phyloP scores from a whole-genome alignment of 2,113 vertebrate species.

The Seriola quinqueradiata region DNA sequence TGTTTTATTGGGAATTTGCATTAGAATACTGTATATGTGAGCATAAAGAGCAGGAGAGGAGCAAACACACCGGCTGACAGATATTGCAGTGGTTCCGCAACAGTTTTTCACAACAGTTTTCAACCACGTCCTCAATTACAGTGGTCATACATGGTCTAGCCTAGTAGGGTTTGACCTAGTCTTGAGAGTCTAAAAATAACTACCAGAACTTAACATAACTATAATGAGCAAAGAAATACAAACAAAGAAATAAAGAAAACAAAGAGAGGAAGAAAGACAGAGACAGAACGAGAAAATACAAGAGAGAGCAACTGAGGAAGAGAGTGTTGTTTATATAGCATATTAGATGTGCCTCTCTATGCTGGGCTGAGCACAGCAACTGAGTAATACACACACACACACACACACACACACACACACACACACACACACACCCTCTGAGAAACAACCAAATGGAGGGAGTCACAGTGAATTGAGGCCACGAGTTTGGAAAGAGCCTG shows the following conservation, averaged over 20 bases:
- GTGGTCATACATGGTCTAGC: too few relatives aligned
- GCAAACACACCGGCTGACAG: too few relatives aligned
- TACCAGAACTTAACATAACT: too few relatives aligned
- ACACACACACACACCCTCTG: constrained; percentile 1
- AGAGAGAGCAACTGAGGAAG: constrained; percentile 15
- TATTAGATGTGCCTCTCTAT: constrained; percentile 46
- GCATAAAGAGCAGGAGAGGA: too few relatives aligned
- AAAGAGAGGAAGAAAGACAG: constrained; percentile 31
- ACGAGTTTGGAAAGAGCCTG: constrained; percentile 21
- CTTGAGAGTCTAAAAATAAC: too few relatives aligned
- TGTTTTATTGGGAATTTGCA: too few relatives aligned
- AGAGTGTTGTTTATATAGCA: constrained; percentile 49
- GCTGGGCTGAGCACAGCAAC: constrained; percentile 3
- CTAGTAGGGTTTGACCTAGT: too few relatives aligned
- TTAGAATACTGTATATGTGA: too few relatives aligned
- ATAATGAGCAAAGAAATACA: too few relatives aligned
- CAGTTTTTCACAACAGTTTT: too few relatives aligned
- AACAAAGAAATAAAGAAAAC: constrained; percentile 20
- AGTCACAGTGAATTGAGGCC: constrained; percentile 48
- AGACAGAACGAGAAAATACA: constrained; percentile 15
- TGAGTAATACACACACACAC: constrained; percentile 15
- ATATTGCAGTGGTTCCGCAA: too few relatives aligned
- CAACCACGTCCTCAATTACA: too few relatives aligned
- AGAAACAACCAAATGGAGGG: constrained; percentile 41
- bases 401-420: constrained; percentile 14